Conservation (phyloP, 2,888 invertebrate species). For the Baccha elongata region DNA sequence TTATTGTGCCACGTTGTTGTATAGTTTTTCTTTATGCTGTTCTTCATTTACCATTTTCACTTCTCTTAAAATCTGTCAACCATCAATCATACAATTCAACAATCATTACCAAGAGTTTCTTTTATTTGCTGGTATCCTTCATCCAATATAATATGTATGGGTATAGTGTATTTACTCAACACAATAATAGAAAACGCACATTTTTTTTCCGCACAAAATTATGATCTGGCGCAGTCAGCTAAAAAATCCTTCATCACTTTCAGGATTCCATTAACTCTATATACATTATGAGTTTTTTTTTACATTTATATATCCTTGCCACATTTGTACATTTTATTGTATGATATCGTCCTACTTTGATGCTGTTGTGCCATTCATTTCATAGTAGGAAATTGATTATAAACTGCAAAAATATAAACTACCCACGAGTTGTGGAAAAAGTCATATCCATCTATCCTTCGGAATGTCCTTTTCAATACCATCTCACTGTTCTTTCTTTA, state of each 20-base stretch:
- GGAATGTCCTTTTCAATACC: slow-evolving; percentile 66
- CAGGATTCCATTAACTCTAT: slow-evolving; percentile 71
- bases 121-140: slow-evolving; percentile 8
- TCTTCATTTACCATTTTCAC: slow-evolving; percentile 13
- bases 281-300: background rate
- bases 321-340: slow-evolving; percentile 51
- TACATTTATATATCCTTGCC: slow-evolving; percentile 33
- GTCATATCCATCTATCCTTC: slow-evolving; percentile 55
- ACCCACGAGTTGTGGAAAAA: slow-evolving; percentile 28
- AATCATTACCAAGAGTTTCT: slow-evolving; percentile 62
- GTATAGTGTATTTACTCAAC: background rate
- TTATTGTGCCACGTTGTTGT: slow-evolving; percentile 3
- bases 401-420: slow-evolving; percentile 51
- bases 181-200: slow-evolving; percentile 45
- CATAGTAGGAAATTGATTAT: slow-evolving; percentile 57
- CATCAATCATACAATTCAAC: slow-evolving; percentile 61
- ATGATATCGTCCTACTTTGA: slow-evolving; percentile 52
- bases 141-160: background rate
- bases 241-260: slow-evolving; percentile 68
- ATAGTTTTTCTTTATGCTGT: background rate
- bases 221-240: slow-evolving; percentile 68
- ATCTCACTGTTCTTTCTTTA: background rate
- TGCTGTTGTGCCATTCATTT: background rate
- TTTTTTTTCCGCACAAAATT: slow-evolving; percentile 36
- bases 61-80: slow-evolving; percentile 66